These are phyloP conservation scores for Argentina silus DNA, from an alignment of 2,797 vertebrate species.

Conservation along the genomic window DNA sequence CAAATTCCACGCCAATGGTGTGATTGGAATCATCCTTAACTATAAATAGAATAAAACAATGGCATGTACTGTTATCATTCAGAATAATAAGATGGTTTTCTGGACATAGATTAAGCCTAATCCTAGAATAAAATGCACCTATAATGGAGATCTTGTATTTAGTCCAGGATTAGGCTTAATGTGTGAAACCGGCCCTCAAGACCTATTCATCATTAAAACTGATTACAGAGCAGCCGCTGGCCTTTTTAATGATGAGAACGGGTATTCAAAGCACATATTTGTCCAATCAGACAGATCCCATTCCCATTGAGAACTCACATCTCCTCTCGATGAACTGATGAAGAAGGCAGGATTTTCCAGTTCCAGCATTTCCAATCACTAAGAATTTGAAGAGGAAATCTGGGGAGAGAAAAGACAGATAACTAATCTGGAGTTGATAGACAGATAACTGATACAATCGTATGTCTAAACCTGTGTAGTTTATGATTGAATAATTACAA, in stretches of 20 bases:
- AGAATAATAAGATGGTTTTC: neutral
- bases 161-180: too few relatives aligned
- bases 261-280: neutral
- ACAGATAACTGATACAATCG: neutral
- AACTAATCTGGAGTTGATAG: neutral
- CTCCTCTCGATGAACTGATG: slow-evolving; percentile 95
- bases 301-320: slow-evolving; percentile 78
- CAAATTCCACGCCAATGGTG: slow-evolving; percentile 94
- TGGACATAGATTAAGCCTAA: too few relatives aligned
- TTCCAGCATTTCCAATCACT: slow-evolving; percentile 92
- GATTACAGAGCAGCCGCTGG: too few relatives aligned
- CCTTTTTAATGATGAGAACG: too few relatives aligned
- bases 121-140: too few relatives aligned
- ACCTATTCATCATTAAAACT: too few relatives aligned
- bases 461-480: neutral
- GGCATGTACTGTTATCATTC: neutral
- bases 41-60: slow-evolving; percentile 49
- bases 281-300: neutral
- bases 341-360: slow-evolving; percentile 94
- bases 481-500: too few relatives aligned
- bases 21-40: slow-evolving; percentile 97
- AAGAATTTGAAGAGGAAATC: slow-evolving; percentile 97
- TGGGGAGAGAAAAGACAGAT: slow-evolving; percentile 60
- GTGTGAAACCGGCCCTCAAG: too few relatives aligned
- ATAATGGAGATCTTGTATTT: too few relatives aligned